Percentiles rank a stretch among this genome's conserved stretches.
Conservation (phyloP, 2,797 vertebrate genomes). For the Austrolebias charrua region DNA sequence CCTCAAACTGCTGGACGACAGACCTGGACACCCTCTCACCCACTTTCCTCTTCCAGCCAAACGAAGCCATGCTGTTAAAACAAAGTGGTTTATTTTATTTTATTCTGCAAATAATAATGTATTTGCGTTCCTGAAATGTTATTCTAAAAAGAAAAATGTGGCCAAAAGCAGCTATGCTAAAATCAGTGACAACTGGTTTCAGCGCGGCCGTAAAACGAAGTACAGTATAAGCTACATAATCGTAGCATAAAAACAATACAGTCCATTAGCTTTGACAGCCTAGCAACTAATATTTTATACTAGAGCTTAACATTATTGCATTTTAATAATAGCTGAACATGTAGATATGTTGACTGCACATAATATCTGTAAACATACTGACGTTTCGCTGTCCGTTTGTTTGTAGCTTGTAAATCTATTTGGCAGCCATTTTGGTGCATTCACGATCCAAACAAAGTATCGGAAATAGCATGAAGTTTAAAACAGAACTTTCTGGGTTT, state of each 20-base stretch:
- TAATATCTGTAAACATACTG: not conserved
- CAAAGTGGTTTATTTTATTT: too few relatives aligned
- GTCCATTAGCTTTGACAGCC: conserved; percentile 4
- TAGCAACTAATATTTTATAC: not conserved
- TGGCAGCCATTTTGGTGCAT: conserved; percentile 25
- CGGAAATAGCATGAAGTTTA: too few relatives aligned
- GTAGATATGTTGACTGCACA: too few relatives aligned
- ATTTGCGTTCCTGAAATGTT: too few relatives aligned
- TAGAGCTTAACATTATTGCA: not conserved
- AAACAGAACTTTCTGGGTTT: too few relatives aligned
- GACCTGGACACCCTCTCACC: conserved; percentile 92
- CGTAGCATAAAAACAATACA: too few relatives aligned
- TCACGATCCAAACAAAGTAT: not conserved
- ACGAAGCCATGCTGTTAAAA: conserved; percentile 87
- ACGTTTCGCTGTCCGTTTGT: too few relatives aligned
- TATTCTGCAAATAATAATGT: too few relatives aligned
- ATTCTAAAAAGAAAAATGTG: not conserved
- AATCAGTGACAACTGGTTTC: too few relatives aligned
- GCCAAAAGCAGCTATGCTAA: not conserved
- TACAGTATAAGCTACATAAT: too few relatives aligned
- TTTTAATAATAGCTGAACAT: not conserved
- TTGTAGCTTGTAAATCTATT: not conserved
- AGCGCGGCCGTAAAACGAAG: too few relatives aligned
- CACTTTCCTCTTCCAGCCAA: conserved; percentile 94
- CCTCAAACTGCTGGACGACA: conserved; percentile 87